These are phyloP conservation scores for Saguinus midas DNA, from an alignment of 2,113 vertebrate genomes.

Conservation along the genomic window DNA sequence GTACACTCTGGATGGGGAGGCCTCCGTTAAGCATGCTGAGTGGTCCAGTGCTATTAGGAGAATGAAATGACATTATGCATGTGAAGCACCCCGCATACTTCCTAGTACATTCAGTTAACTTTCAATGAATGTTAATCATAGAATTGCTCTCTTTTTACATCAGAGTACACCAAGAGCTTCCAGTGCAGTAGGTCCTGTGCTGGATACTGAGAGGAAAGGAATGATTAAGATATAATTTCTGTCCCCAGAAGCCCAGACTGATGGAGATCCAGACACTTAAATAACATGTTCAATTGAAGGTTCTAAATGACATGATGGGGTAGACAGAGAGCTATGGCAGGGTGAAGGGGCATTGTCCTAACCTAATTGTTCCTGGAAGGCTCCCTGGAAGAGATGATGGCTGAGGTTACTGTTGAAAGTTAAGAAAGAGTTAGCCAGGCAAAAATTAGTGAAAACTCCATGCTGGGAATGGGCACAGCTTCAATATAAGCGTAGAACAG, in stretches of 20 bases:
- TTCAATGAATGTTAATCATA: not conserved
- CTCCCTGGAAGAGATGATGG: not conserved
- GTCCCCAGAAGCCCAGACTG: not conserved
- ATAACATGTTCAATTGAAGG: not conserved
- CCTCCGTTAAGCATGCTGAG: not conserved
- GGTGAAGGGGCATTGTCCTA: not conserved
- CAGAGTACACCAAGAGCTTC: not conserved
- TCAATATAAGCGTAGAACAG: not conserved
- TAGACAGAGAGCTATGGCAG: not conserved
- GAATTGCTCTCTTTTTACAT: not conserved
- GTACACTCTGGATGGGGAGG: not conserved
- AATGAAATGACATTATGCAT: not conserved
- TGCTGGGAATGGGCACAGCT: not conserved
- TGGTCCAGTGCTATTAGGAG: not conserved
- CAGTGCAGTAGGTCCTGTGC: not conserved
- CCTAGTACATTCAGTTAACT: not conserved
- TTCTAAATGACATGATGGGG: not conserved
- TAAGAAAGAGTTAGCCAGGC: not conserved
- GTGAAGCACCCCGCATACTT: not conserved
- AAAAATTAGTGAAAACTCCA: slow-evolving; percentile 1
- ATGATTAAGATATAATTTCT: not conserved
- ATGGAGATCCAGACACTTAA: not conserved
- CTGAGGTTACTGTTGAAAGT: not conserved
- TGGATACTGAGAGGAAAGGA: not conserved
- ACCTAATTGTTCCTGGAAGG: not conserved